phyloP scores from a whole-genome alignment of 2,113 vertebrate species.

The Chaetodon auriga region DNA sequence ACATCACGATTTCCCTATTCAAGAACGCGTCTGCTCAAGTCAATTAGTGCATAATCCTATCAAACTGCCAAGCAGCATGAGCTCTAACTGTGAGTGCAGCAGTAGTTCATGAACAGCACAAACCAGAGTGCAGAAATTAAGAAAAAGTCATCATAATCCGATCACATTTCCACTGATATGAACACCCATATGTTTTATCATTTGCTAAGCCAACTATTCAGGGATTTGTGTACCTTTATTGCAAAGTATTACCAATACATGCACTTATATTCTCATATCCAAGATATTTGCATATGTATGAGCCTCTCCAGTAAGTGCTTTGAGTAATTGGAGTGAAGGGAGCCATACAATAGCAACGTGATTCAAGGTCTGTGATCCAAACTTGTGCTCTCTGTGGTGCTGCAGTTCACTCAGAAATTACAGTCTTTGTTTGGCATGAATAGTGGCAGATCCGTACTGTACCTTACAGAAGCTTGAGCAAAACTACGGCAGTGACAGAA shows the following conservation, averaged over 20 bases:
- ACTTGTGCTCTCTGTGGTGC: slow-evolving; percentile 38
- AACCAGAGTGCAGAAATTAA: background rate
- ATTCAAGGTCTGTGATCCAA: slow-evolving; percentile 56
- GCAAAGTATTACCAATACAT: slow-evolving; percentile 7
- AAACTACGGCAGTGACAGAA: slow-evolving; percentile 48
- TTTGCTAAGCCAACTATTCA: background rate
- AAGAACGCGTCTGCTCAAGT: background rate
- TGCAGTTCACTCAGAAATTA: slow-evolving; percentile 49
- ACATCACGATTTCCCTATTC: background rate
- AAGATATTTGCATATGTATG: slow-evolving; percentile 49
- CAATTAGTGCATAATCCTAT: background rate
- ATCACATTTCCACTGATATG: background rate
- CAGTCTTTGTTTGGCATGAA: slow-evolving; percentile 65
- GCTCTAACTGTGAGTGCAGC: background rate
- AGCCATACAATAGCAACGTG: slow-evolving; percentile 55
- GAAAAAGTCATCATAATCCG: background rate
- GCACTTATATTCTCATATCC: slow-evolving; percentile 14
- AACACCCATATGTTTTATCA: slow-evolving; percentile 1
- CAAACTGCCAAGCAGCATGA: background rate
- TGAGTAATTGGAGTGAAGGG: slow-evolving; percentile 61
- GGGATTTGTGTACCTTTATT: background rate
- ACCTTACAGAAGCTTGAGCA: slow-evolving; percentile 29
- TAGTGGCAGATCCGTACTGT: slow-evolving; percentile 57
- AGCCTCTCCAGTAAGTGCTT: slow-evolving; percentile 47
- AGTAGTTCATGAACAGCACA: background rate